Conservation (phyloP, 1,140 invertebrate species). For the Lucilia sericata region DNA sequence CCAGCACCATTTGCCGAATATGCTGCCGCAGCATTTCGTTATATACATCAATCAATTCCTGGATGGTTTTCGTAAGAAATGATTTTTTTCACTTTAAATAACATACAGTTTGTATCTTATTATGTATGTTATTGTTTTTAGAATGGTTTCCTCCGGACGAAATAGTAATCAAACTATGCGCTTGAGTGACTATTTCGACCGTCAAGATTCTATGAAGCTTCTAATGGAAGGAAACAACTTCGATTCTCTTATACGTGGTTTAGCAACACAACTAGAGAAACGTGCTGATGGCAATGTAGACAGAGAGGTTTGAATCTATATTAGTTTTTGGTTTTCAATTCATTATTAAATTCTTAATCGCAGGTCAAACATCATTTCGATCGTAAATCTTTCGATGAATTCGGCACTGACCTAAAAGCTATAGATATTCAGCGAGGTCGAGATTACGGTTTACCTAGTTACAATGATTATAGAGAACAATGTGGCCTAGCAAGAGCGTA, state of each 20-base stretch:
- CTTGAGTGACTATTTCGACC: constrained; percentile 81
- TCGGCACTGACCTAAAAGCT: constrained; percentile 77
- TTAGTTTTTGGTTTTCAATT: neutral
- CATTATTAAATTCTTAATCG: neutral
- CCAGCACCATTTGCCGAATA: constrained; percentile 85
- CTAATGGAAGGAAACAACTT: constrained; percentile 73
- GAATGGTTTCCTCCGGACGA: constrained; percentile 75
- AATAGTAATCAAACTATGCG: constrained; percentile 72
- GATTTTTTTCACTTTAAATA: neutral
- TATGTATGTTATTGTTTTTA: constrained; percentile 58
- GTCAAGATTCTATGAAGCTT: constrained; percentile 69
- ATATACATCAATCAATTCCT: constrained; percentile 85
- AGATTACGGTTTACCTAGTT: constrained; percentile 87
- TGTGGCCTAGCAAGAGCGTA: constrained; percentile 81
- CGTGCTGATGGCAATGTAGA: constrained; percentile 78
- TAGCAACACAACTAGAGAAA: constrained; percentile 77
- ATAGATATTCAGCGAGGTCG: constrained; percentile 89
- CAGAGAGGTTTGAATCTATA: constrained; percentile 68
- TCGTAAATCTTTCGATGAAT: constrained; percentile 69
- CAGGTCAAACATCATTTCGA: constrained; percentile 82
- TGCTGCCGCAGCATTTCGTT: constrained; percentile 85
- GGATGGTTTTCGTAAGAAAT: constrained; percentile 79
- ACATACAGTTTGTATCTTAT: neutral
- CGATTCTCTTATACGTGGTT: constrained; percentile 77
- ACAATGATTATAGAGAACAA: constrained; percentile 82